Percentiles rank a stretch among this genome's conserved stretches.
phyloP scores from a whole-genome alignment of 2,797 vertebrate species.

The Triplophysa bombifrons region DNA sequence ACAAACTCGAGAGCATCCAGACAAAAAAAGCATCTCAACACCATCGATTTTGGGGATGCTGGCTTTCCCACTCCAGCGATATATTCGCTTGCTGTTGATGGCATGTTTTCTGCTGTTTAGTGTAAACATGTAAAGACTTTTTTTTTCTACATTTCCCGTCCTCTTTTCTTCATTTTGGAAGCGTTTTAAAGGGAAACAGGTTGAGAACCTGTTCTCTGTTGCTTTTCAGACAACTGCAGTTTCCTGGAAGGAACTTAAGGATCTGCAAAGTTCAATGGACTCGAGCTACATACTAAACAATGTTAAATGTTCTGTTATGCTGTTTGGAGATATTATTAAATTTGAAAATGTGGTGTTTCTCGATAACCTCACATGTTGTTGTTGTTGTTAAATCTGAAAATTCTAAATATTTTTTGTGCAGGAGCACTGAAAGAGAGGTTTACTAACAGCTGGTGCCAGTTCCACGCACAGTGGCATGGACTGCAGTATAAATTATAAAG shows the following conservation, averaged over 20 bases:
- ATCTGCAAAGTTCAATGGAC: background rate
- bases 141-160: constrained; percentile 24
- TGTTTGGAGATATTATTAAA: constrained; percentile 12
- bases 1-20: background rate
- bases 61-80: constrained; percentile 55
- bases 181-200: constrained; percentile 53
- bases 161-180: constrained; percentile 41
- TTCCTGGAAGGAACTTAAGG: constrained; percentile 5
- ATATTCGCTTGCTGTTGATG: constrained; percentile 57
- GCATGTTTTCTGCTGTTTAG: constrained; percentile 60
- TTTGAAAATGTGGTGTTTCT: constrained; percentile 20
- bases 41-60: constrained; percentile 50
- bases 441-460: constrained; percentile 6
- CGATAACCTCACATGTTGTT: constrained; percentile 18
- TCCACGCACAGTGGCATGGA: constrained; percentile 53
- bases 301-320: constrained; percentile 3
- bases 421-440: constrained; percentile 21
- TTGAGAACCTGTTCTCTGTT: constrained; percentile 61
- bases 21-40: constrained; percentile 9
- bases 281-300: constrained; percentile 1
- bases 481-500: constrained; percentile 59
- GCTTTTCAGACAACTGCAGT: constrained; percentile 60
- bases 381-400: constrained; percentile 32
- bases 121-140: constrained; percentile 57
- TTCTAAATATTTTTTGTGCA: constrained; percentile 55